A percentile compares a stretch with the other conserved stretches of the same genome.
Evolutionary conservation across 2,797 vertebrate genomes (phyloP).

Genomic region (Hydrolagus colliei): DNA sequence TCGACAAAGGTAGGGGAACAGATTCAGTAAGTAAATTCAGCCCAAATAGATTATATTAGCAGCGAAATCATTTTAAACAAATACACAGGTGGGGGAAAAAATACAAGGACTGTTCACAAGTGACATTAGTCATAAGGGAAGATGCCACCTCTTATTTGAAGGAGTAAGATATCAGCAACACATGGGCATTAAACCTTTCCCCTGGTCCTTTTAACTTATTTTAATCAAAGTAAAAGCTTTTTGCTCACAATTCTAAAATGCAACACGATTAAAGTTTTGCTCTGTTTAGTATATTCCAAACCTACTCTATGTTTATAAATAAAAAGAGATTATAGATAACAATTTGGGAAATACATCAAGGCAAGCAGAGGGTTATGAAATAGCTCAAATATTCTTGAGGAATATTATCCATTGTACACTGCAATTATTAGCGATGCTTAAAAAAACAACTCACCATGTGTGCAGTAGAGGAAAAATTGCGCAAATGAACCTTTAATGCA

Average conservation of each 20-base stretch:
- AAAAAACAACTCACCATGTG: constrained; percentile 52
- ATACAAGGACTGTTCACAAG: too few relatives aligned
- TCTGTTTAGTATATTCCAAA: neutral
- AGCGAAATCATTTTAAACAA: too few relatives aligned
- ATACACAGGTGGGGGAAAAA: too few relatives aligned
- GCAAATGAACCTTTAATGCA: constrained; percentile 78
- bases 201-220: neutral
- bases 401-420: too few relatives aligned
- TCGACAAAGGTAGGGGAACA: too few relatives aligned
- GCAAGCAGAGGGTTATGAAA: constrained; percentile 36
- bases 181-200: neutral
- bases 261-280: neutral
- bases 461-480: constrained; percentile 75
- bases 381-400: too few relatives aligned
- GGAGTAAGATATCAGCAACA: neutral
- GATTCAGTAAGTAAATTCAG: too few relatives aligned
- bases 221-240: neutral
- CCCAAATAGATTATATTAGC: too few relatives aligned
- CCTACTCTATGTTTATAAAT: neutral
- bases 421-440: constrained; percentile 12
- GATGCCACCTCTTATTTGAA: neutral
- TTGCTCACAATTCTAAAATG: neutral
- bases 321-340: neutral
- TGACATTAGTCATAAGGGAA: too few relatives aligned
- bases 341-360: constrained; percentile 48